phyloP scores from a whole-genome alignment of 1,140 invertebrate species.

The Cydia fagiglandana region DNA sequence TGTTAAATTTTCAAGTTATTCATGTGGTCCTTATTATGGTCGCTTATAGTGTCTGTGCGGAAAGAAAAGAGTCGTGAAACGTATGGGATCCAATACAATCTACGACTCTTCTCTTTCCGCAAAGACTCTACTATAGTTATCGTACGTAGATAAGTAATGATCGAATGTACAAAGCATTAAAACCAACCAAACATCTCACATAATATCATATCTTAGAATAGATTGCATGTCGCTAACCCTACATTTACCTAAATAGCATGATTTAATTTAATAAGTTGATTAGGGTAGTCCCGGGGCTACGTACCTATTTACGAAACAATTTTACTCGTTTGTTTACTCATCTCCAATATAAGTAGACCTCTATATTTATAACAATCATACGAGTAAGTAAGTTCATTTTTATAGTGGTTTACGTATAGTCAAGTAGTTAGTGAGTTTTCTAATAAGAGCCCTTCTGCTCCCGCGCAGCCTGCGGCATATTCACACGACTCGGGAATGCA shows the following conservation, averaged over 20 bases:
- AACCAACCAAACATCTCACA: no score
- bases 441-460: background rate
- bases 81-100: no score
- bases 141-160: no score
- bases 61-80: no score
- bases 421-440: background rate
- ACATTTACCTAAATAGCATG: conserved; percentile 24
- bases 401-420: background rate
- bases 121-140: no score
- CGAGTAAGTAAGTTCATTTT: background rate
- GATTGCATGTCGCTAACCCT: background rate
- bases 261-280: conserved; percentile 25
- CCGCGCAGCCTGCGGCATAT: background rate
- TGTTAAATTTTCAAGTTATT: no score
- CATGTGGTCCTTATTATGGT: no score
- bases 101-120: no score
- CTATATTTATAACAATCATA: background rate
- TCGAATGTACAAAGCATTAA: no score
- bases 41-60: no score
- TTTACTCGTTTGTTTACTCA: background rate
- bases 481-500: conserved; percentile 3
- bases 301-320: background rate
- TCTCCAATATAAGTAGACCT: background rate
- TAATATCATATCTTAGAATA: background rate
- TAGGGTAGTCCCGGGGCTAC: background rate